Percentiles rank a stretch among this genome's conserved stretches.
These are phyloP conservation scores for Heliconius charithonia DNA, from an alignment of 2,888 invertebrate genomes.

Conservation along the genomic window DNA sequence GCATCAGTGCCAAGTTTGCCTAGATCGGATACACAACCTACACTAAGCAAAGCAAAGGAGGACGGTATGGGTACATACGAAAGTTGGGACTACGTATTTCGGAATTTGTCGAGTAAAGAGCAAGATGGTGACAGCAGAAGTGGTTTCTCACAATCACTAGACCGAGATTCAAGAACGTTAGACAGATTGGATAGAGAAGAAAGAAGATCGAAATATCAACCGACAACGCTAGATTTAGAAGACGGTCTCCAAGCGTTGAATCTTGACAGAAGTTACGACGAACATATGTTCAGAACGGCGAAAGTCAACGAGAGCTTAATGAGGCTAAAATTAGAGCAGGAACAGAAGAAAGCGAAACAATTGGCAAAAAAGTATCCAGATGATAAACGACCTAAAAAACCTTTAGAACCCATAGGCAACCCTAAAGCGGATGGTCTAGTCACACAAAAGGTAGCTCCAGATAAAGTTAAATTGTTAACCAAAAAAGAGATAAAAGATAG, in stretches of 20 bases:
- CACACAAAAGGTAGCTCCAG: conserved; percentile 67
- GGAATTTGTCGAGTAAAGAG: conserved; percentile 89
- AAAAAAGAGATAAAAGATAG: conserved; percentile 75
- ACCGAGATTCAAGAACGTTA: conserved; percentile 75
- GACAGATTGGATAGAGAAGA: conserved; percentile 77
- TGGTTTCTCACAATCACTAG: conserved; percentile 83
- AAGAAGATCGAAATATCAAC: conserved; percentile 75
- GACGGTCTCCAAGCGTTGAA: conserved; percentile 82
- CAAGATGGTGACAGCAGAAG: conserved; percentile 87
- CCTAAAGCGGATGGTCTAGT: conserved; percentile 72
- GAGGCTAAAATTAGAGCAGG: conserved; percentile 74
- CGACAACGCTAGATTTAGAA: conserved; percentile 81
- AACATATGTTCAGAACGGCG: conserved; percentile 74
- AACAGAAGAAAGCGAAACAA: conserved; percentile 67
- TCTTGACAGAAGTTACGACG: conserved; percentile 75
- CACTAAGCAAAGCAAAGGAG: conserved; percentile 82
- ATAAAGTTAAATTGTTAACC: conserved; percentile 72
- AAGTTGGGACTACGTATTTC: conserved; percentile 92
- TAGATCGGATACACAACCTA: conserved; percentile 77
- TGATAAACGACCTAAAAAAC: conserved; percentile 63
- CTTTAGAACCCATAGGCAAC: conserved; percentile 70
- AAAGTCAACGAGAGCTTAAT: conserved; percentile 81
- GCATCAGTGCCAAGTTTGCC: conserved; percentile 74
- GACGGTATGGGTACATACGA: conserved; percentile 88
- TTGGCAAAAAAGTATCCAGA: conserved; percentile 65